Evolutionary conservation across 2,888 invertebrate genomes (phyloP).

Genomic region (Netelia inedita): DNA sequence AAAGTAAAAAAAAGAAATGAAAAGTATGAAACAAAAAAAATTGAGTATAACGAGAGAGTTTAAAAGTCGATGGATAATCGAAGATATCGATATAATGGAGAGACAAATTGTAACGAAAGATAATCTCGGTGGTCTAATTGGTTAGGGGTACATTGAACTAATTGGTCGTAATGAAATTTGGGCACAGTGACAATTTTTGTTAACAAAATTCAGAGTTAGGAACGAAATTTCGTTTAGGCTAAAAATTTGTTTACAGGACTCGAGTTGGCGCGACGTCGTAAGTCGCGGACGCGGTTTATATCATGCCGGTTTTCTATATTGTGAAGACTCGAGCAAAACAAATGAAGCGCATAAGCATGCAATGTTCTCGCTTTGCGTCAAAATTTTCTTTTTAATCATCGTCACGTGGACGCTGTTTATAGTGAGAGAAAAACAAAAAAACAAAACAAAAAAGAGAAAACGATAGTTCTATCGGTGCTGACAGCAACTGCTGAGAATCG

Average conservation of each 20-base stretch:
- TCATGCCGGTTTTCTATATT: slow-evolving; percentile 85
- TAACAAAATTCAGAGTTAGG: slow-evolving; percentile 79
- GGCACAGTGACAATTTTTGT: slow-evolving; percentile 84
- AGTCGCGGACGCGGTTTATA: slow-evolving; percentile 59
- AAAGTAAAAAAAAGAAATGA: slow-evolving; percentile 62
- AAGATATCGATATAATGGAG: background rate
- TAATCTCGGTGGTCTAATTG: slow-evolving; percentile 79
- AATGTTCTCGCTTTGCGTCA: slow-evolving; percentile 79
- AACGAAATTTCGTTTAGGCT: slow-evolving; percentile 81
- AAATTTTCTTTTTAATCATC: background rate
- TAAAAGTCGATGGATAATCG: background rate
- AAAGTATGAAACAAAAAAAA: no score
- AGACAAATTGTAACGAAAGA: slow-evolving; percentile 31
- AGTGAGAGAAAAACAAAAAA: no score
- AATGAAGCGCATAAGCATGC: slow-evolving; percentile 83
- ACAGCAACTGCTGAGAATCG: background rate
- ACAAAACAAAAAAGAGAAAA: background rate
- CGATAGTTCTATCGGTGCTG: background rate
- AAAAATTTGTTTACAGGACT: slow-evolving; percentile 85
- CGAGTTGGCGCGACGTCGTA: slow-evolving; percentile 66
- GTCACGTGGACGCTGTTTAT: background rate
- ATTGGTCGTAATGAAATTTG: slow-evolving; percentile 80
- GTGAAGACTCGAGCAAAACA: slow-evolving; percentile 85
- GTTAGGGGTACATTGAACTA: slow-evolving; percentile 80
- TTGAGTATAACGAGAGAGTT: slow-evolving; percentile 14